Conservation (phyloP, 2,888 invertebrate genomes). For the Andrena marginata region DNA sequence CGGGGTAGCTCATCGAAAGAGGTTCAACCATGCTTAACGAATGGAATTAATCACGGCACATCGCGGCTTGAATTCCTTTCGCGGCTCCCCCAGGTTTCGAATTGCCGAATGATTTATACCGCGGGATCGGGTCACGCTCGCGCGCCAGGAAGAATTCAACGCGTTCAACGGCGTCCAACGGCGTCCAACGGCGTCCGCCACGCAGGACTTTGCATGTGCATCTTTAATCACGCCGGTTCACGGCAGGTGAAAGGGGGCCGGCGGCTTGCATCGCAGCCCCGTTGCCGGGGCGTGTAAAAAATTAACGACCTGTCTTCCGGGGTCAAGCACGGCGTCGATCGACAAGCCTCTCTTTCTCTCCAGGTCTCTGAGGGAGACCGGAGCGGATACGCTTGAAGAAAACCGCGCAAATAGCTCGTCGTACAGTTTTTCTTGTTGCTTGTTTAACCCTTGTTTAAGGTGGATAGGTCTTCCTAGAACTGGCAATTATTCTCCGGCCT, state of each 20-base stretch:
- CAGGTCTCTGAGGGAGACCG: constrained; percentile 8
- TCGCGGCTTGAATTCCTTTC: constrained; percentile 45
- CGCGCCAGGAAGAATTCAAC: constrained; percentile 46
- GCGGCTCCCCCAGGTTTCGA: constrained; percentile 38
- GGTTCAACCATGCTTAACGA: constrained; percentile 39
- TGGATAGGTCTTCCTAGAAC: neutral
- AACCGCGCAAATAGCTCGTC: constrained; percentile 31
- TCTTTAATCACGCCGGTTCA: constrained; percentile 69
- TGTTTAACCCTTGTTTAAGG: constrained; percentile 1
- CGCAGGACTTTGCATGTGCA: constrained; percentile 63
- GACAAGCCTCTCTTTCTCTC: constrained; percentile 39
- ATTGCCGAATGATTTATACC: constrained; percentile 59
- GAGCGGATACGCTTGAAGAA: constrained; percentile 45
- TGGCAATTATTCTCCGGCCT: neutral
- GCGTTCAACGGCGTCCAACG: constrained; percentile 4
- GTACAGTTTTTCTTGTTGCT: constrained; percentile 16
- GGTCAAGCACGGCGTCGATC: constrained; percentile 66
- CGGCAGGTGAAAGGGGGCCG: constrained; percentile 62
- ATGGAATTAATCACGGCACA: constrained; percentile 48
- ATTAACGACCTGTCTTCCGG: constrained; percentile 73
- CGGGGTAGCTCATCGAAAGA: constrained; percentile 27
- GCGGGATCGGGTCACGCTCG: constrained; percentile 31
- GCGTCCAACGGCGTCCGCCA: constrained; percentile 17
- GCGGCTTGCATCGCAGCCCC: constrained; percentile 59
- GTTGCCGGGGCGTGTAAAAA: constrained; percentile 66